These are phyloP conservation scores for Tetrao urogallus DNA, from an alignment of 2,113 vertebrate genomes.

Conservation along the genomic window DNA sequence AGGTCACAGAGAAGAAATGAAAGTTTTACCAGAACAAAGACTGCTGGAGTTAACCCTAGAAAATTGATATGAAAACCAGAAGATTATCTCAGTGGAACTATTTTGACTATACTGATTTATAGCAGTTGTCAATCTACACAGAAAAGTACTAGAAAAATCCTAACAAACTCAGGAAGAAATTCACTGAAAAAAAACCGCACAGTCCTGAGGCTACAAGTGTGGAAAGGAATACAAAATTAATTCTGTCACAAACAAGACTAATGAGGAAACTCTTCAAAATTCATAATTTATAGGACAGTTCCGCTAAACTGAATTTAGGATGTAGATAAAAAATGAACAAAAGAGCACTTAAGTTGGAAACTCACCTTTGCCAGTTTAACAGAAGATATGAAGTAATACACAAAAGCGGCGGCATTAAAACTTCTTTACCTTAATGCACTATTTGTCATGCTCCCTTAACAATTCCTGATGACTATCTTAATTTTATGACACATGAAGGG, in stretches of 20 bases:
- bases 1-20: background rate
- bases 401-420: background rate
- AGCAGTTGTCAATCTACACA: background rate
- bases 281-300: background rate
- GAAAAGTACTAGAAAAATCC: background rate
- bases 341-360: background rate
- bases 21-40: background rate
- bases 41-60: background rate
- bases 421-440: background rate
- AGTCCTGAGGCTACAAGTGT: background rate
- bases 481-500: background rate
- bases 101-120: background rate
- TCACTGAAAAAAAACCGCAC: background rate
- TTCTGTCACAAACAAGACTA: background rate
- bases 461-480: background rate
- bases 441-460: background rate
- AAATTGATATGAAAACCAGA: background rate
- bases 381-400: background rate
- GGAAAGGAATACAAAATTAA: background rate
- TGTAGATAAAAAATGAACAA: background rate
- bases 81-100: background rate
- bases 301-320: background rate
- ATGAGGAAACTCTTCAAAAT: conserved; percentile 10
- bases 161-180: background rate
- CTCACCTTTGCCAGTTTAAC: background rate